Conservation (phyloP, 2,888 invertebrate species). For the Nycteola revayana region DNA sequence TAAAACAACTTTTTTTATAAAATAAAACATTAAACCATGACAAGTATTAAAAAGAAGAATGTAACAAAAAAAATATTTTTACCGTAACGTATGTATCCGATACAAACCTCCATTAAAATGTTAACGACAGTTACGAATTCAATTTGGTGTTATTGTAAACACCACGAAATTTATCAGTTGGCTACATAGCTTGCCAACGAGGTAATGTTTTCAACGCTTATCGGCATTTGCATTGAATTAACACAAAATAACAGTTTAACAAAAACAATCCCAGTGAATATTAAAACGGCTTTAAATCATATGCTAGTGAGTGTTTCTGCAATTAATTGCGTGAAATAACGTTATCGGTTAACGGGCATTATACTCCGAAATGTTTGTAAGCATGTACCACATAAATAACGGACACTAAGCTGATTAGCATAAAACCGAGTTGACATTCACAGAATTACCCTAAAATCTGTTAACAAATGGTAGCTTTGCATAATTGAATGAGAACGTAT, state of each 20-base stretch:
- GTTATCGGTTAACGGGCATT: slow-evolving; percentile 62
- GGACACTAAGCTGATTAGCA: slow-evolving; percentile 76
- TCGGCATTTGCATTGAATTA: slow-evolving; percentile 55
- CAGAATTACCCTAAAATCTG: slow-evolving; percentile 76
- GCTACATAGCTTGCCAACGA: slow-evolving; percentile 16
- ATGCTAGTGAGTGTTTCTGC: slow-evolving; percentile 64
- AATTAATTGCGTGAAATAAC: slow-evolving; percentile 70
- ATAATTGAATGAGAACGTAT: slow-evolving; percentile 71
- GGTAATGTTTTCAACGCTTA: slow-evolving; percentile 33
- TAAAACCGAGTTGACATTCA: slow-evolving; percentile 70
- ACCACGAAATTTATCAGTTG: slow-evolving; percentile 16
- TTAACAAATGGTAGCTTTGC: slow-evolving; percentile 79
- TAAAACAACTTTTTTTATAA: no score
- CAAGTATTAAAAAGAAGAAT: neutral
- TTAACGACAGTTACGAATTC: slow-evolving; percentile 3
- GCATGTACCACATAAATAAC: slow-evolving; percentile 72
- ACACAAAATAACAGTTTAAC: slow-evolving; percentile 65
- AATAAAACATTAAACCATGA: no score
- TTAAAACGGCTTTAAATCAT: slow-evolving; percentile 68
- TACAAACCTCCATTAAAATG: slow-evolving; percentile 12
- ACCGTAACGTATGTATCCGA: no score
- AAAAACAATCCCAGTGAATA: slow-evolving; percentile 55
- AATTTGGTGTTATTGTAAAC: slow-evolving; percentile 7
- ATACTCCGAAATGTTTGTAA: slow-evolving; percentile 62
- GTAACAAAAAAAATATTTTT: neutral